phyloP scores from a whole-genome alignment of 1,140 invertebrate species.

The Platorchestia sp. region DNA sequence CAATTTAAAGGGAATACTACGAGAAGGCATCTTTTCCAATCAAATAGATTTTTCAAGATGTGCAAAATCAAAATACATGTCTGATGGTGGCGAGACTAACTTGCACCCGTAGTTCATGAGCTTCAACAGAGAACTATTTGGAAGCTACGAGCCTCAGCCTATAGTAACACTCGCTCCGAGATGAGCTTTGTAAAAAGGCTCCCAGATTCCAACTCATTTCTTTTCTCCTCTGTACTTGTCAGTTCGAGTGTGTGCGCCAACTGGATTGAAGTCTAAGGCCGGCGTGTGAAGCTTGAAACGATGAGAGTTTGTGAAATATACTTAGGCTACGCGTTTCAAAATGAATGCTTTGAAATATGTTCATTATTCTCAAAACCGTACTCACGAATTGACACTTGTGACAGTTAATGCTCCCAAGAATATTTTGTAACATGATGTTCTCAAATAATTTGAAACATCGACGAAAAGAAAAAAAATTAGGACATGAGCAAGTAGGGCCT shows the following conservation, averaged over 20 bases:
- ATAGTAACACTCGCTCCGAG: not conserved
- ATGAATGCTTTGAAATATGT: not conserved
- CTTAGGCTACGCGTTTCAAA: not conserved
- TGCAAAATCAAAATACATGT: not conserved
- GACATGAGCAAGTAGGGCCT: not conserved
- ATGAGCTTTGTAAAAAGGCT: not conserved
- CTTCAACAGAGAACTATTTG: not conserved
- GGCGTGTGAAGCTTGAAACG: not conserved
- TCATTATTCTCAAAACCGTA: not conserved
- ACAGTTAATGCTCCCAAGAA: not conserved
- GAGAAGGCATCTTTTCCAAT: not conserved
- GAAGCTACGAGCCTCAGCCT: not conserved
- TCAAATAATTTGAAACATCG: not conserved
- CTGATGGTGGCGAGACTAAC: not conserved
- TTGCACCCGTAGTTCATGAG: not conserved
- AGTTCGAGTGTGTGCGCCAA: not conserved
- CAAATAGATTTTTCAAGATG: not conserved
- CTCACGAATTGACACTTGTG: not conserved
- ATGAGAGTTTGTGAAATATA: not conserved
- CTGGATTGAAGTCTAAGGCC: too few species aligned
- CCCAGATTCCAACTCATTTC: not conserved
- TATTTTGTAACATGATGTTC: not conserved
- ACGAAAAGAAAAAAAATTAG: not conserved
- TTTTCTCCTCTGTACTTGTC: not conserved
- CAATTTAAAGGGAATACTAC: not conserved